phyloP scores from a whole-genome alignment of 2,888 invertebrate species.

The Tanytarsus gracilentus region DNA sequence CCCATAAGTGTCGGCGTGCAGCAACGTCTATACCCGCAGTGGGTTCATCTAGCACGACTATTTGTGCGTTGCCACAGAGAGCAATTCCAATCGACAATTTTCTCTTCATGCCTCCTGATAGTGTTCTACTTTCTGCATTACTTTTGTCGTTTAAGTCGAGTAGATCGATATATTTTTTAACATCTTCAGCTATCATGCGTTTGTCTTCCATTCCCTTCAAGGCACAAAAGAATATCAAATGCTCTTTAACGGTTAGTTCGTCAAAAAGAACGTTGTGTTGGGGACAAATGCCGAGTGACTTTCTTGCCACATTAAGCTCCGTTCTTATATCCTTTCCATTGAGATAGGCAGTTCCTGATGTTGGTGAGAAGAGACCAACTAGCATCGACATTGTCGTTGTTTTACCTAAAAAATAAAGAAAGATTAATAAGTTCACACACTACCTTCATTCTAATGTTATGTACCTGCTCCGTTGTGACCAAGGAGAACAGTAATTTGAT shows the following conservation, averaged over 20 bases:
- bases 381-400: constrained; percentile 91
- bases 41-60: constrained; percentile 57
- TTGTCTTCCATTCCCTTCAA: constrained; percentile 47
- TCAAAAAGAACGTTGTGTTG: constrained; percentile 80
- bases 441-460: too few relatives aligned
- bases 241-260: constrained; percentile 72
- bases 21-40: constrained; percentile 74
- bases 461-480: constrained; percentile 42
- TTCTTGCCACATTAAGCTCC: constrained; percentile 55
- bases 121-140: constrained; percentile 45
- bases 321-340: constrained; percentile 60
- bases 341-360: constrained; percentile 59
- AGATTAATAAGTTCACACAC: background rate
- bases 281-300: constrained; percentile 70
- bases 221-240: constrained; percentile 70
- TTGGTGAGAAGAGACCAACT: constrained; percentile 64
- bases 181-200: constrained; percentile 50
- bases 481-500: constrained; percentile 79
- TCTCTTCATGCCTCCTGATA: constrained; percentile 64
- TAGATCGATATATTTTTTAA: constrained; percentile 49
- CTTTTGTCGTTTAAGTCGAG: constrained; percentile 54
- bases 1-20: constrained; percentile 66
- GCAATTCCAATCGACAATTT: constrained; percentile 61
- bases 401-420: constrained; percentile 59
- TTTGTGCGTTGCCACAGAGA: constrained; percentile 56